These are phyloP conservation scores for Podilymbus podiceps DNA, from an alignment of 2,113 vertebrate genomes.

Conservation along the genomic window DNA sequence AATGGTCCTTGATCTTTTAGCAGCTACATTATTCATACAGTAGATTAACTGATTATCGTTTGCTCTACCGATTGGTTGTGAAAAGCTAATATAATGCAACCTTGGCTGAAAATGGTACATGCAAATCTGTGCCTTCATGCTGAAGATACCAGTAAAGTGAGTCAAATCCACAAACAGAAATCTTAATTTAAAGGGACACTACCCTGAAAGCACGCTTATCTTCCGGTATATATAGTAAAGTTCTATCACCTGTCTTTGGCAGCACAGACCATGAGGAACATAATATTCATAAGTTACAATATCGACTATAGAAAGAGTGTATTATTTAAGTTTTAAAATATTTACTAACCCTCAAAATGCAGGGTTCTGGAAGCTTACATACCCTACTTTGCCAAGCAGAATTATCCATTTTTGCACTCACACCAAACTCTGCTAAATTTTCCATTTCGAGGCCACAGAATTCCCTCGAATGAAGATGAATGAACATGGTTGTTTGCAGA, in stretches of 20 bases:
- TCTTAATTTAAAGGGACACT: not conserved
- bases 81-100: not conserved
- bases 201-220: not conserved
- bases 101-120: not conserved
- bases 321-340: not conserved
- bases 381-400: not conserved
- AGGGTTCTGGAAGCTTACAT: not conserved
- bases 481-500: not conserved
- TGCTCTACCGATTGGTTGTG: not conserved
- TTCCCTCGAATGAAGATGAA: not conserved
- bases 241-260: not conserved
- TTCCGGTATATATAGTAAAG: not conserved
- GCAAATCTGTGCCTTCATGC: not conserved
- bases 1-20: not conserved
- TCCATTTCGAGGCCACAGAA: not conserved
- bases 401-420: not conserved
- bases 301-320: not conserved
- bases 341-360: not conserved
- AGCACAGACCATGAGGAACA: not conserved
- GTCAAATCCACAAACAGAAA: not conserved
- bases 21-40: not conserved
- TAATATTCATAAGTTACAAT: not conserved
- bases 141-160: not conserved
- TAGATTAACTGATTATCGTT: not conserved
- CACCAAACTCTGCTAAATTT: not conserved